Evolutionary conservation across 2,888 invertebrate genomes (phyloP).

Genomic region (Pachymerium ferrugineum): DNA sequence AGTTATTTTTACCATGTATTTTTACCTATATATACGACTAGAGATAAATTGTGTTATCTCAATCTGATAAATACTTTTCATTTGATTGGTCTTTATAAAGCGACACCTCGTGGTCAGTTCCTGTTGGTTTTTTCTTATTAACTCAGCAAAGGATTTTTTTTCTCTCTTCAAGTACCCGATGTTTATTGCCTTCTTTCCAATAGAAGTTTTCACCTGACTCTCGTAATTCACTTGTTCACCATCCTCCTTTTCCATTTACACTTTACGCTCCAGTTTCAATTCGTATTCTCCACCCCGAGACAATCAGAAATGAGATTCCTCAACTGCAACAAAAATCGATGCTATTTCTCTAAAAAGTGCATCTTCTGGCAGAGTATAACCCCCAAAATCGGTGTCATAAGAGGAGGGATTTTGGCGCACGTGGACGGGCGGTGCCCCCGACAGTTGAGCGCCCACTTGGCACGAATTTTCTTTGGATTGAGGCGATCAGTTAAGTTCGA

Average conservation of each 20-base stretch:
- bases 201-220: neutral
- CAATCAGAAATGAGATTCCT: no score
- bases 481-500: constrained; percentile 10
- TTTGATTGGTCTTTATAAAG: neutral
- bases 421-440: constrained; percentile 7
- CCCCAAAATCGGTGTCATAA: no score
- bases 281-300: no score
- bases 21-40: neutral
- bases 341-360: no score
- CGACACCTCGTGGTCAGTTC: neutral
- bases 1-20: no score
- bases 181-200: constrained; percentile 5
- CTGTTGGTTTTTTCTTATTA: neutral
- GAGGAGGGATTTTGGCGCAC: neutral
- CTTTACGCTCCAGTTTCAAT: neutral
- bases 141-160: neutral
- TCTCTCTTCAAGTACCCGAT: neutral
- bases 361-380: no score
- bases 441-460: constrained; percentile 10
- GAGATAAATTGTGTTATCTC: constrained; percentile 3
- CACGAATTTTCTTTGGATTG: constrained; percentile 18
- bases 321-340: no score
- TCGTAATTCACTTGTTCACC: constrained; percentile 6
- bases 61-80: neutral
- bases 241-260: neutral